phyloP scores from a whole-genome alignment of 2,797 vertebrate genomes.

The Crotalus adamanteus region DNA sequence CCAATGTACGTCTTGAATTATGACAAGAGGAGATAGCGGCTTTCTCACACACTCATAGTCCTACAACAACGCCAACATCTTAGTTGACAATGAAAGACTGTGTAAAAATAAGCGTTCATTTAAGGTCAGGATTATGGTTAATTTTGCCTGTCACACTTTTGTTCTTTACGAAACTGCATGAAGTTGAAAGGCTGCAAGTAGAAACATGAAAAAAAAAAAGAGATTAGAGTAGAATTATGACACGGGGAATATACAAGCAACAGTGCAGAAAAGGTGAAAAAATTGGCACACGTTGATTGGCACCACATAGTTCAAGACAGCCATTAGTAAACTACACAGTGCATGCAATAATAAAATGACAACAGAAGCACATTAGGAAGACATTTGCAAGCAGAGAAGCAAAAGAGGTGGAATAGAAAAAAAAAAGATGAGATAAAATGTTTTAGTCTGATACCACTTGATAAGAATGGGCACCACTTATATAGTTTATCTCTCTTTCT shows the following conservation, averaged over 20 bases:
- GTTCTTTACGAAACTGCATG: background rate
- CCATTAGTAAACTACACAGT: background rate
- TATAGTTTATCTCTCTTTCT: background rate
- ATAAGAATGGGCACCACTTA: background rate
- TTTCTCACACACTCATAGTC: background rate
- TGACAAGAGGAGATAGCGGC: background rate
- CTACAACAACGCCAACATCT: background rate
- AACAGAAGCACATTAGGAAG: background rate
- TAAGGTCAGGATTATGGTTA: background rate
- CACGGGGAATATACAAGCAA: background rate
- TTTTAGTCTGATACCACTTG: background rate
- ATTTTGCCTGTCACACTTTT: background rate
- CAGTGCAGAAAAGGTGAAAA: background rate
- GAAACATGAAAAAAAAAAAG: background rate
- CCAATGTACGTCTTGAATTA: background rate
- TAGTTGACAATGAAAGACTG: background rate
- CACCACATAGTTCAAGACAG: background rate
- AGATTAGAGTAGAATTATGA: constrained; percentile 5
- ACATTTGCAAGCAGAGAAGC: background rate
- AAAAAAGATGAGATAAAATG: background rate
- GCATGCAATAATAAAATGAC: background rate
- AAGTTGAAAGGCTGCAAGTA: constrained; percentile 16
- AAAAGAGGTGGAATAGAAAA: background rate
- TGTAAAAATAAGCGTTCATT: background rate
- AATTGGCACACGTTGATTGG: background rate